These are phyloP conservation scores for Bubo bubo DNA, from an alignment of 2,113 vertebrate genomes.

Conservation along the genomic window DNA sequence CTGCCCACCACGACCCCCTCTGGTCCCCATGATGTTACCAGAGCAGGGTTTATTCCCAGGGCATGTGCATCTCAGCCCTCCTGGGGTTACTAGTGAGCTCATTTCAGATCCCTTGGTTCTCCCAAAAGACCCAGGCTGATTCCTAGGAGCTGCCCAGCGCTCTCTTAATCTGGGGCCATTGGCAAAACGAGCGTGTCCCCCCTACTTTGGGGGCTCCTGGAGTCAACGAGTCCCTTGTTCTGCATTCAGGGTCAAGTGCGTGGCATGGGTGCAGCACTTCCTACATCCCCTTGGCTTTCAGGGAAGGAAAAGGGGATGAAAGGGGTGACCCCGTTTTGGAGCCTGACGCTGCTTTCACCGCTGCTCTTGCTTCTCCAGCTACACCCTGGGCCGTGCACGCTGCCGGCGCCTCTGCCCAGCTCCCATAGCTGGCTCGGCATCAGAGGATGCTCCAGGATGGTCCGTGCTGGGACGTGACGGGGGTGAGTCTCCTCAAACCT, in stretches of 20 bases:
- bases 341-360: fast-evolving
- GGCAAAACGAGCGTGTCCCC: fast-evolving
- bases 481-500: not conserved
- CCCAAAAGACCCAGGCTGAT: not conserved
- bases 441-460: not conserved
- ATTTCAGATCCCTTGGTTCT: not conserved
- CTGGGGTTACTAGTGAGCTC: not conserved
- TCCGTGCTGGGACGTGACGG: fast-evolving
- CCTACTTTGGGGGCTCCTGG: not conserved
- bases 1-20: not conserved
- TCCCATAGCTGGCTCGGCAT: fast-evolving
- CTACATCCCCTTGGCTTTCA: not conserved
- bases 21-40: not conserved
- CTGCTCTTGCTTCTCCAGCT: not conserved
- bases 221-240: not conserved
- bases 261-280: fast-evolving
- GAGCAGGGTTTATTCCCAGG: not conserved
- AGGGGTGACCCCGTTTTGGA: not conserved
- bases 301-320: not conserved
- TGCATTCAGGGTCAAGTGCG: fast-evolving
- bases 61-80: not conserved
- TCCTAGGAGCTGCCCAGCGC: not conserved
- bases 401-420: not conserved
- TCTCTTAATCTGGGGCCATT: not conserved
- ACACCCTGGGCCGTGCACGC: fast-evolving